These are phyloP conservation scores for Lasioglossum calceatum DNA, from an alignment of 2,888 invertebrate species.

Conservation along the genomic window DNA sequence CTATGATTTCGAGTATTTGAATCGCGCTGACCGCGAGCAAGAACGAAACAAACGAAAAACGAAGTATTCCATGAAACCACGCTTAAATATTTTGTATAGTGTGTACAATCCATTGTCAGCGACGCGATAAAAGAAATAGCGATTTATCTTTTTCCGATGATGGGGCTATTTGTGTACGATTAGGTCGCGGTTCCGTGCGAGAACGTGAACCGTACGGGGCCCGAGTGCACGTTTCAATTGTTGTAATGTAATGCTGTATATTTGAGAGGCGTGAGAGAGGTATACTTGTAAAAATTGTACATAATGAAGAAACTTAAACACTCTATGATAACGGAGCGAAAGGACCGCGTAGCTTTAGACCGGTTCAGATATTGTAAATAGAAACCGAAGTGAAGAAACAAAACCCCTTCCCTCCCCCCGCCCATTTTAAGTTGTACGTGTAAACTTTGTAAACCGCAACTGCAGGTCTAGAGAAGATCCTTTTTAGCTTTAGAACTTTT, in stretches of 20 bases:
- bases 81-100: constrained; percentile 35
- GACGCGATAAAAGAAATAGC: constrained; percentile 12
- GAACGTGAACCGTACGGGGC: constrained; percentile 24
- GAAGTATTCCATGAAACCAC: constrained; percentile 9
- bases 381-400: constrained; percentile 60
- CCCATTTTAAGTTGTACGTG: constrained; percentile 76
- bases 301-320: constrained; percentile 70
- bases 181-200: constrained; percentile 41
- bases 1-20: constrained; percentile 34
- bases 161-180: constrained; percentile 61
- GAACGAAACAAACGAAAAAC: background rate
- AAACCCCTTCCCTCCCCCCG: background rate
- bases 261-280: constrained; percentile 61
- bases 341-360: constrained; percentile 65
- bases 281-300: constrained; percentile 81
- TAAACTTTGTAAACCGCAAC: constrained; percentile 72
- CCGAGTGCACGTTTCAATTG: constrained; percentile 66
- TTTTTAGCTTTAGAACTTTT: constrained; percentile 81
- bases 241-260: constrained; percentile 79
- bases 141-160: constrained; percentile 29
- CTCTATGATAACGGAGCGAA: constrained; percentile 47
- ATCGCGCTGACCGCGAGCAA: background rate
- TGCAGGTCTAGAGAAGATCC: constrained; percentile 71
- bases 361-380: constrained; percentile 77
- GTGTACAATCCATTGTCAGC: constrained; percentile 26